Conservation (phyloP, 2,113 vertebrate species). For the Potamarius usumacintae region DNA sequence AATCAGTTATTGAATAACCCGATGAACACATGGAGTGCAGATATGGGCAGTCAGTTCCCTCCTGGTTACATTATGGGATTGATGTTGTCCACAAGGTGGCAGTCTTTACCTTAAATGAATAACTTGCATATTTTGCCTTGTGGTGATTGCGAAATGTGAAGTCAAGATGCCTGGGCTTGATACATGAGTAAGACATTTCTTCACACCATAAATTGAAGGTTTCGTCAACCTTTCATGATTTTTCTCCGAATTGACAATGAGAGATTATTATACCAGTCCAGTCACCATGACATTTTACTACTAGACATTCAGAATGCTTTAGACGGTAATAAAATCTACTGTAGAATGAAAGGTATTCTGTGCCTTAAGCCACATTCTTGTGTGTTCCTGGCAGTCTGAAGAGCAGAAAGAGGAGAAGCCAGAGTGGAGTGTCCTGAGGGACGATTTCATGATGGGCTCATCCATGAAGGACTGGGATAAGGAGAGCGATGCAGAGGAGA, state of each 20-base stretch:
- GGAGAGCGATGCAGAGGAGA: slow-evolving; percentile 72
- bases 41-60: neutral
- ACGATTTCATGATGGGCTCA: slow-evolving; percentile 96
- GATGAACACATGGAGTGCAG: neutral
- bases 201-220: neutral
- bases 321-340: neutral
- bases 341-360: neutral
- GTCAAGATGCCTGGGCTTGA: neutral
- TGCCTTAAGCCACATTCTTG: neutral
- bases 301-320: neutral
- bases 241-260: neutral
- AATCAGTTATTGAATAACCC: neutral
- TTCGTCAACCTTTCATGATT: neutral
- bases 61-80: neutral
- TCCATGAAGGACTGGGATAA: slow-evolving; percentile 99
- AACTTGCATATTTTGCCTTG: neutral
- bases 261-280: neutral
- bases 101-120: slow-evolving; percentile 25
- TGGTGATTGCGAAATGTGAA: neutral
- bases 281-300: neutral
- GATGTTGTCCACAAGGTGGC: slow-evolving; percentile 46
- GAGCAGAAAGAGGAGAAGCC: slow-evolving; percentile 73
- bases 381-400: slow-evolving; percentile 47
- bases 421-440: slow-evolving; percentile 86
- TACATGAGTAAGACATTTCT: neutral